Base-by-base conservation (phyloP, 2,888 invertebrate species). In the Camptogramma bilineatum region DNA sequence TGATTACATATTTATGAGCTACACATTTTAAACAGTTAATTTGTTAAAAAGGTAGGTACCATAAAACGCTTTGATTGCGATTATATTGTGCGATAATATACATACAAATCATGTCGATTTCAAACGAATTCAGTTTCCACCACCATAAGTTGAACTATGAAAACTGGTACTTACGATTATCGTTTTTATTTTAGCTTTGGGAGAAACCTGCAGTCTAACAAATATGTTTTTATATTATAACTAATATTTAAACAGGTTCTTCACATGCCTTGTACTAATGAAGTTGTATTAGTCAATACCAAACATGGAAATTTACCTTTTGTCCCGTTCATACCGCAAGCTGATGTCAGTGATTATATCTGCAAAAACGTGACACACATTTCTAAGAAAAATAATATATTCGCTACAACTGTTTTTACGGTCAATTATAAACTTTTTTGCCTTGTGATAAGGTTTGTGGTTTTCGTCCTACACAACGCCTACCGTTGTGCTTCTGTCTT, bases 361-460 rank as follows among this genome's bases (percentile, higher is more conserved):
- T 31, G 55, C 47, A 56, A 58, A 68, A 62, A 47, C 52, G 57
- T 61, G 61, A 67, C 67, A 56, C 56, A 64, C 52, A 59, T 52
- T 69, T 71, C 71, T 64, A 8, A 31, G 65, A 64, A 66, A 48
- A 19, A 28, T 28, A 28, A 5, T n/a, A 19, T 56, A 52, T 47
- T 50, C 34, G 51, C 44, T 48, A 42, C 16, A 34, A 42, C 13
- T 47, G 17, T 24, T 54, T 42, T 52, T 51, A 48, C 39, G 17
- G 19, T 52, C 19, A 65, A 57, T 52, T 57, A 46, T 54, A 46
- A 46, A 62, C 65, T 62, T 62, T 58, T 62, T 51, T 50, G 34
- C 51, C 39, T 47, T 28, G 44, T 19, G 46, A 53, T 61, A 65
- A 58, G 62, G 51, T 51, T 62, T 53, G 34, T 28, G 54, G 28